Percentiles rank a stretch among this genome's conserved stretches.
Evolutionary conservation across 1,140 invertebrate species (phyloP).

Genomic region (Venturia canescens): DNA sequence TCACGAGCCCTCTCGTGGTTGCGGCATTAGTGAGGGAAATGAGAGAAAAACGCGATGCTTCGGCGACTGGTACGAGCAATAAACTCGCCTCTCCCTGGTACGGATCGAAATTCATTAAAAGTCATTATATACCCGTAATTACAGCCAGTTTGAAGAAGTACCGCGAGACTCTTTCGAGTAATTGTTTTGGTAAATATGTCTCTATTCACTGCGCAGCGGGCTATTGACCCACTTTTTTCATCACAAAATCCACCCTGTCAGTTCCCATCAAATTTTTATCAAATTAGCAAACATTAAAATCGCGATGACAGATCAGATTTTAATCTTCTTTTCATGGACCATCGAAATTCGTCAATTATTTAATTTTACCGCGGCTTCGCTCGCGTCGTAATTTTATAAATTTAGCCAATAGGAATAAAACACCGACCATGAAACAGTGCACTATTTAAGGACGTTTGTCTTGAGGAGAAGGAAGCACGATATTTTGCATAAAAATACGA

Average conservation of each 20-base stretch:
- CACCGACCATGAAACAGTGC: too few relatives aligned
- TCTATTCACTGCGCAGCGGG: neutral
- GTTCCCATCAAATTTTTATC: neutral
- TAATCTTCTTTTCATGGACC: too few relatives aligned
- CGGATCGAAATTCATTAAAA: constrained; percentile 8
- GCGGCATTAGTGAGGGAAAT: neutral
- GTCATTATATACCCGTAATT: constrained; percentile 8
- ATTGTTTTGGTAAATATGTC: neutral
- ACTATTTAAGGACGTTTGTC: too few relatives aligned
- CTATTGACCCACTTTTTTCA: neutral
- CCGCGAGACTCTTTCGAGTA: neutral
- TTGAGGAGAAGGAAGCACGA: too few relatives aligned
- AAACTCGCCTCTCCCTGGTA: neutral
- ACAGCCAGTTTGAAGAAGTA: neutral
- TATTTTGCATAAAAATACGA: too few relatives aligned
- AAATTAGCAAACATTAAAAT: too few relatives aligned
- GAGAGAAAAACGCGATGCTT: neutral
- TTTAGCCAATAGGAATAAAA: too few relatives aligned
- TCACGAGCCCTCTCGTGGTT: neutral
- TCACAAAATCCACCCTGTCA: neutral
- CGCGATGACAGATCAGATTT: too few relatives aligned
- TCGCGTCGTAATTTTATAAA: too few relatives aligned
- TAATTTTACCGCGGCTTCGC: too few relatives aligned
- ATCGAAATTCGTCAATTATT: too few relatives aligned
- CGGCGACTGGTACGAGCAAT: constrained; percentile 10